Conservation (phyloP, 2,797 vertebrate species). For the Corythornis leucogaster region DNA sequence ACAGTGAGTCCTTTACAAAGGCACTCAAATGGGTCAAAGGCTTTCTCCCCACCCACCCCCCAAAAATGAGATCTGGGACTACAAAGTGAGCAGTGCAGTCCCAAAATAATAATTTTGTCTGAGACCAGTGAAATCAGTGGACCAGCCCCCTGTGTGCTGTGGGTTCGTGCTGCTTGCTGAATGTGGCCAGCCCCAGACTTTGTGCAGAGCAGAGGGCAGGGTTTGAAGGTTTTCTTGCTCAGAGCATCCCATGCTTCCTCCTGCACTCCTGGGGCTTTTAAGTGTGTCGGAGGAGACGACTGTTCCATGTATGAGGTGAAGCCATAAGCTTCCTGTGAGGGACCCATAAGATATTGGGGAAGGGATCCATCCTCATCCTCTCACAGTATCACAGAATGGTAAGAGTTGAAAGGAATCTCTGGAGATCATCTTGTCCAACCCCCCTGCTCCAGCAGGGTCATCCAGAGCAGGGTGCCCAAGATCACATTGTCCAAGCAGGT, state of each 20-base stretch:
- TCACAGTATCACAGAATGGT: neutral
- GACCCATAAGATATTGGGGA: neutral
- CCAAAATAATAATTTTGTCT: neutral
- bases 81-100: neutral
- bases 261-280: neutral
- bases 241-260: fast-evolving
- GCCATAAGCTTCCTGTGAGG: neutral
- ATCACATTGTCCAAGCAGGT: neutral
- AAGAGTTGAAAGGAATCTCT: neutral
- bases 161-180: neutral
- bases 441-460: neutral
- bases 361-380: neutral
- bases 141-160: fast-evolving
- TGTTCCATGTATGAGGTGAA: neutral
- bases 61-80: neutral
- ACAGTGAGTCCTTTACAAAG: neutral
- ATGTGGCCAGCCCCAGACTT: neutral
- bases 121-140: neutral
- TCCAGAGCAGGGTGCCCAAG: neutral
- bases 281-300: neutral
- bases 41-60: neutral
- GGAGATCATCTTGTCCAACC: neutral
- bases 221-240: neutral
- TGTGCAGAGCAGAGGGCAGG: neutral
- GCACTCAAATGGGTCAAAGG: neutral